Base-by-base conservation (phyloP, 2,888 invertebrate species). In the Romanomermis culicivorax region DNA sequence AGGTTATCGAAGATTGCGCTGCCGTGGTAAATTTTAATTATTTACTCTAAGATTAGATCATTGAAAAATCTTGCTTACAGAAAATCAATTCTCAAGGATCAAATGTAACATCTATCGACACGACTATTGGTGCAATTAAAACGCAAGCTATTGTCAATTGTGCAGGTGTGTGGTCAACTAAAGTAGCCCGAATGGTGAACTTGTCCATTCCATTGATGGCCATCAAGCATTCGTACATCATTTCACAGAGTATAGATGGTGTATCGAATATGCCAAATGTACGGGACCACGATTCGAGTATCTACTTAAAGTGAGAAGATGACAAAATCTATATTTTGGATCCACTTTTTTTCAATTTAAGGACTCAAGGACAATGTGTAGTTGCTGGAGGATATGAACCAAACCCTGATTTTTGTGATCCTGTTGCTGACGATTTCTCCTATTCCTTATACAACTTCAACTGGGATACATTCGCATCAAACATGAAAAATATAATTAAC, bases 141-240 rank as follows among this genome's bases (percentile, higher is more conserved):
- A 83, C 85, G 0, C 79, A 79, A 59, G 78, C 79, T 58, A 77
- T 88, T 1, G 78, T 88, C 1, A 86, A 86, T 70, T 77, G 85
- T 57, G n/a, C 59, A 70, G 84, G 83, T 29, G 85, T 79, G 0
- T 89, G 88, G 88, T 80, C 85, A 0, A 78, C 80, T 2, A 77
- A 80, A 55, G 72, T 88, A 17, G 79, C 80, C 0, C 73, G 77
- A 59, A 77, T 78, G 72, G 79, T 79, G 0, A 80, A 80, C 1
- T 68, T 79, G 0, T 70, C 77, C 54, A 75, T 88, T 17, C 88
- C 88, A 0, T 62, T 87, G 30, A 72, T 82, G 14, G 80, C 85
- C 0, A 83, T 87, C 77, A 84, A 84, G 64, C 88, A 89, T 67
- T 80, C 87, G 0, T 89, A 87, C 65, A 79, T 88, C 2, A 78